Evolutionary conservation across 1,140 invertebrate genomes (phyloP).

Genomic region (Orchestia grillus): DNA sequence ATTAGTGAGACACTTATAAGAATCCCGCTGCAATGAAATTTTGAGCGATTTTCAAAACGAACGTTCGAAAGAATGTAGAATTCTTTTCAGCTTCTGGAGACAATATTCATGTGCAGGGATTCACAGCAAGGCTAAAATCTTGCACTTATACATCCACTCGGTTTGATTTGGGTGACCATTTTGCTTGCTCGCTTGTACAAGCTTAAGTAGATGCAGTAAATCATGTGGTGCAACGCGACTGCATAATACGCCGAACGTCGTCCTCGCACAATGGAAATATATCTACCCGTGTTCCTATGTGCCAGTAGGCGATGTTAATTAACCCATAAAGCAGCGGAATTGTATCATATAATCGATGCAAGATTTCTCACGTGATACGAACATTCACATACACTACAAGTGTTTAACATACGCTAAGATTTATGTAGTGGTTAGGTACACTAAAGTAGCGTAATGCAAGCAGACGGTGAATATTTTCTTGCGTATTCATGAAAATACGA

Average conservation of each 20-base stretch:
- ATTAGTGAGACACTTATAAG: background rate
- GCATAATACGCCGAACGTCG: background rate
- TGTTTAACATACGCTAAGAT: too few relatives aligned
- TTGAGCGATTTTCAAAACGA: too few relatives aligned
- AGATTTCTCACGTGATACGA: too few relatives aligned
- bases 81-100: background rate
- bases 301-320: background rate
- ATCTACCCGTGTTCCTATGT: background rate
- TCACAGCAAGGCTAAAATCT: background rate
- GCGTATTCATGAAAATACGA: too few relatives aligned
- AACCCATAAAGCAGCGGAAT: too few relatives aligned
- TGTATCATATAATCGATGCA: too few relatives aligned
- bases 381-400: too few relatives aligned
- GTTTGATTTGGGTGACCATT: background rate
- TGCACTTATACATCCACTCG: background rate
- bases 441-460: too few relatives aligned
- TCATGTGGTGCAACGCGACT: background rate
- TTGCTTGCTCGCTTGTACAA: too few relatives aligned
- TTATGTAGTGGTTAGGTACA: too few relatives aligned
- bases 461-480: too few relatives aligned
- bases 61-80: background rate
- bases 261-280: background rate
- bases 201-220: background rate
- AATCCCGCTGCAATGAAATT: background rate
- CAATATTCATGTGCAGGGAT: background rate